These are phyloP conservation scores for Grallaria varia DNA, from an alignment of 2,113 vertebrate genomes.

Conservation along the genomic window DNA sequence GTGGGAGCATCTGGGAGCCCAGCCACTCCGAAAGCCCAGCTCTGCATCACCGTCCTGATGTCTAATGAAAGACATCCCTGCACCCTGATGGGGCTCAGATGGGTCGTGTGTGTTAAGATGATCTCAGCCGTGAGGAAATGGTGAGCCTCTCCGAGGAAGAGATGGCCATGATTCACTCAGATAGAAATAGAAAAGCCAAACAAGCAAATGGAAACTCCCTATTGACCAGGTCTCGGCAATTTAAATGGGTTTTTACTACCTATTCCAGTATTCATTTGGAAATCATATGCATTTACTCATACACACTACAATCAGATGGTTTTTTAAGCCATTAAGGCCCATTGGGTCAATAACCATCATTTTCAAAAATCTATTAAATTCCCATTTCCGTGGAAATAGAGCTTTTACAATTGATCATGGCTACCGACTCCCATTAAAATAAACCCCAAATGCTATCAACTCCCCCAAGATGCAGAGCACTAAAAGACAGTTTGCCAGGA, in stretches of 20 bases:
- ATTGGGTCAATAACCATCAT: slow-evolving; percentile 63
- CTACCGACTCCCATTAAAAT: slow-evolving; percentile 56
- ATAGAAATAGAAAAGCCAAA: slow-evolving; percentile 52
- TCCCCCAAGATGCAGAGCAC: slow-evolving; percentile 48
- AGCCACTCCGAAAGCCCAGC: background rate
- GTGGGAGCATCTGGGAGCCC: background rate
- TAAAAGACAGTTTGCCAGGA: slow-evolving; percentile 21
- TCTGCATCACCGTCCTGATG: background rate
- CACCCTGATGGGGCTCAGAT: background rate
- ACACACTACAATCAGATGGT: slow-evolving; percentile 9
- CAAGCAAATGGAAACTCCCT: slow-evolving; percentile 56
- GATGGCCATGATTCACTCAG: slow-evolving; percentile 4
- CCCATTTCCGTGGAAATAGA: slow-evolving; percentile 66
- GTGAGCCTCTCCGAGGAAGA: background rate
- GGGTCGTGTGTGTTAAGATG: background rate
- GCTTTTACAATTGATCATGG: slow-evolving; percentile 65
- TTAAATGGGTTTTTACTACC: slow-evolving; percentile 69
- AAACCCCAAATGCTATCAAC: slow-evolving; percentile 57
- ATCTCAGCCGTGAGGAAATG: background rate
- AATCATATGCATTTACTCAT: slow-evolving; percentile 47
- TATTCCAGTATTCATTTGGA: slow-evolving; percentile 54
- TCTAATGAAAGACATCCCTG: background rate
- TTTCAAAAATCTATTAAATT: slow-evolving; percentile 72
- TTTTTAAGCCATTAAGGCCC: slow-evolving; percentile 66
- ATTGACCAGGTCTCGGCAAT: slow-evolving; percentile 36